Conservation (phyloP, 2,113 vertebrate genomes). For the Otolemur garnettii region DNA sequence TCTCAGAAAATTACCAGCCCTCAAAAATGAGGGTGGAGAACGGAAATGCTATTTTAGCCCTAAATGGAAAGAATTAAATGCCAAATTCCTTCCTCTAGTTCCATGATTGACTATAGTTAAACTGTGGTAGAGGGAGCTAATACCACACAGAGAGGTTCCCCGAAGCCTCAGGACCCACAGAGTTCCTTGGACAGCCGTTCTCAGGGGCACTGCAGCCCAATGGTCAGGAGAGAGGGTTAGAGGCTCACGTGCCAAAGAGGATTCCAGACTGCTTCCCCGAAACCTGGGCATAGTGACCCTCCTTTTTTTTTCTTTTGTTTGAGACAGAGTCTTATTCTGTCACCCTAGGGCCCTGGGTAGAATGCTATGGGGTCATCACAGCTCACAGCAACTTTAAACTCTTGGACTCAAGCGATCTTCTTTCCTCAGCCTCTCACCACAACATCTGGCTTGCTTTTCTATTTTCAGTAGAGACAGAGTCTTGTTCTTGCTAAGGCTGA, state of each 20-base stretch:
- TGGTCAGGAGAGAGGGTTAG: neutral
- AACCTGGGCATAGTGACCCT: neutral
- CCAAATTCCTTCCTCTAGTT: neutral
- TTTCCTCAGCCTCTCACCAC: too few relatives aligned
- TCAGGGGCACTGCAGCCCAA: rapidly evolving
- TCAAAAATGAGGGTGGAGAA: conserved; percentile 10
- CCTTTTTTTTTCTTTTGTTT: neutral
- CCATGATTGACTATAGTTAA: neutral
- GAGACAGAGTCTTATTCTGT: too few relatives aligned
- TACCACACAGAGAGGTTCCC: neutral
- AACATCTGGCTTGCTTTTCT: too few relatives aligned
- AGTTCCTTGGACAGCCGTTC: neutral
- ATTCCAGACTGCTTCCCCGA: neutral
- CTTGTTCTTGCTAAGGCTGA: too few relatives aligned
- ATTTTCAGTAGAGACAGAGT: too few relatives aligned
- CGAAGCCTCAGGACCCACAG: neutral
- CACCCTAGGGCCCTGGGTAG: too few relatives aligned
- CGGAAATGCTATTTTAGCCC: neutral
- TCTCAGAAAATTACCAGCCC: conserved; percentile 49
- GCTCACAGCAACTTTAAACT: too few relatives aligned
- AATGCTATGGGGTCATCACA: too few relatives aligned
- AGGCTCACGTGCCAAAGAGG: neutral
- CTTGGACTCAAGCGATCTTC: too few relatives aligned
- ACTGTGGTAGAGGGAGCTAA: neutral
- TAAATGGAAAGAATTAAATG: conserved; percentile 30